Percentiles rank a stretch among this genome's conserved stretches.
These are phyloP conservation scores for Abramis brama DNA, from an alignment of 2,113 vertebrate species.

Conservation along the genomic window DNA sequence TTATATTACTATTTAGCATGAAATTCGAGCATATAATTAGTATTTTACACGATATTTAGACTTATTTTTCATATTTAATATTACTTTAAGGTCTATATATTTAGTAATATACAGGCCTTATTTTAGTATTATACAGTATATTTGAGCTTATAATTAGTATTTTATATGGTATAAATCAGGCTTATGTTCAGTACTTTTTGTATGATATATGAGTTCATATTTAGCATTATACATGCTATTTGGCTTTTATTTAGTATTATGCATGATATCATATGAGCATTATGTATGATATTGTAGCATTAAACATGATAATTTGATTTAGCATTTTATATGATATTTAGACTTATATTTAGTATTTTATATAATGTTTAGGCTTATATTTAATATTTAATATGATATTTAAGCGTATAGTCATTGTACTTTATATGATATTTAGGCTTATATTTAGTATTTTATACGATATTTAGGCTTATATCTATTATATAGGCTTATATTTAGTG, in stretches of 20 bases:
- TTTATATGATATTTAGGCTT: no score
- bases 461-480: no score
- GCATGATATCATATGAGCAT: neutral
- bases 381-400: no score
- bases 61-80: neutral
- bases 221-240: neutral
- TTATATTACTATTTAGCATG: neutral
- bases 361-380: no score
- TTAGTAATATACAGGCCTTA: neutral
- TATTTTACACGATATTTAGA: neutral
- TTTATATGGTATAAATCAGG: neutral
- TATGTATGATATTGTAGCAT: neutral
- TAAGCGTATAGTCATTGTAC: no score
- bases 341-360: no score
- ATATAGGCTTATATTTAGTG: no score
- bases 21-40: neutral
- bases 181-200: neutral
- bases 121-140: neutral
- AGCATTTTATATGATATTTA: no score
- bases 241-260: neutral
- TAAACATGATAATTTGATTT: neutral
- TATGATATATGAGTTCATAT: neutral
- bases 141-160: neutral
- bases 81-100: neutral
- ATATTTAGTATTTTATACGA: no score